Evolutionary conservation across 2,113 vertebrate genomes (phyloP).

Genomic region (human): DNA sequence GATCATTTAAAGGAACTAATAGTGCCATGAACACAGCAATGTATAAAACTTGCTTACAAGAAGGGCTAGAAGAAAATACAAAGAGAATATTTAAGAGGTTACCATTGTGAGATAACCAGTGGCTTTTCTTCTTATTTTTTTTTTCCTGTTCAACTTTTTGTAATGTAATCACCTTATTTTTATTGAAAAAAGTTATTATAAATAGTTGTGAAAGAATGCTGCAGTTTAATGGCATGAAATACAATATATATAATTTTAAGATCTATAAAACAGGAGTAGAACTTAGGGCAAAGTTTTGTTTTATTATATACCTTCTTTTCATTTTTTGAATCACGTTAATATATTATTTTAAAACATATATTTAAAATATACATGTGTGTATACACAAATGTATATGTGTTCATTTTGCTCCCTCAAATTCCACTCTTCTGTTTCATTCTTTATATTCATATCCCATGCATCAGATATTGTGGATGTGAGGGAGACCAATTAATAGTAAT

Average conservation of each 20-base stretch:
- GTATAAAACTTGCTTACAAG: not conserved
- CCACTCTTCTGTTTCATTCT: conserved; percentile 30
- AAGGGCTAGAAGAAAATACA: not conserved
- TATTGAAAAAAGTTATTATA: not conserved
- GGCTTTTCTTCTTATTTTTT: not conserved
- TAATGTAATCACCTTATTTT: not conserved
- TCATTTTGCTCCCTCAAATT: not conserved
- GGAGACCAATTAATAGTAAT: not conserved
- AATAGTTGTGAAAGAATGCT: conserved; percentile 6
- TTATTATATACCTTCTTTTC: not conserved
- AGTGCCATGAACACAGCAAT: not conserved
- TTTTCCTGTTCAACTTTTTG: not conserved
- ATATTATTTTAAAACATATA: not conserved
- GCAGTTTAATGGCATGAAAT: not conserved
- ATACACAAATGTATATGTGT: not conserved
- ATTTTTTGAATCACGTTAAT: not conserved
- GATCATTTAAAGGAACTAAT: not conserved
- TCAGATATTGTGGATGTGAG: not conserved
- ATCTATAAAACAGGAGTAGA: not conserved
- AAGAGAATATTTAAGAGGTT: not conserved
- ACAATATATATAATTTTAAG: not conserved
- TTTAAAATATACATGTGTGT: not conserved
- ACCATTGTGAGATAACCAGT: not conserved
- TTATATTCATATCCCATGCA: not conserved
- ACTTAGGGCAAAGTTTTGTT: not conserved